Conservation (phyloP, 2,113 vertebrate species). For the Leiothrix lutea region DNA sequence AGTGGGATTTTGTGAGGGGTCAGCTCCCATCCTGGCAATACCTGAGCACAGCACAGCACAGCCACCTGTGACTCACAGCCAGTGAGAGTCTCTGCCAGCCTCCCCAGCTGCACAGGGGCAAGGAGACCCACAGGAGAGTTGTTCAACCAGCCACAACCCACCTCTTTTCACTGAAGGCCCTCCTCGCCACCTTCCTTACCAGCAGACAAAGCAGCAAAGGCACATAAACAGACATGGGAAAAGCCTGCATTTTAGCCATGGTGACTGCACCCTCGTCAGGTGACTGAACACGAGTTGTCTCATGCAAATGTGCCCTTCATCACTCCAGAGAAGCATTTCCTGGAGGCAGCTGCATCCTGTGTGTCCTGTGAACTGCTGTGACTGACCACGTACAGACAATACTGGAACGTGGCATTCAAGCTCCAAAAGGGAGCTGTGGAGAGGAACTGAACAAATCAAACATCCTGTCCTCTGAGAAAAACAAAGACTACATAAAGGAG, state of each 20-base stretch:
- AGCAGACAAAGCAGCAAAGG: background rate
- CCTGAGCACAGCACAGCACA: background rate
- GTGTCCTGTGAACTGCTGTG: background rate
- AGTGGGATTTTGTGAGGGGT: background rate
- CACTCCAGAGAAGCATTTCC: background rate
- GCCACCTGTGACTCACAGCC: background rate
- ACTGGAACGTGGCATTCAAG: background rate
- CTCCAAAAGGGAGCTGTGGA: background rate
- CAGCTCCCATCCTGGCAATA: background rate
- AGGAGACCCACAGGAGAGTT: no score
- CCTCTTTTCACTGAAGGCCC: background rate
- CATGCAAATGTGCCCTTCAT: background rate
- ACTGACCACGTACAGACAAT: background rate
- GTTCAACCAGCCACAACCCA: background rate
- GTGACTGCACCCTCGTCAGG: background rate
- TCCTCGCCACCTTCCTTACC: background rate
- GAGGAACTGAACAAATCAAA: background rate
- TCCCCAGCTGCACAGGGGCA: fast-evolving
- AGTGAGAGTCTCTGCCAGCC: background rate
- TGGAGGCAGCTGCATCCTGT: background rate
- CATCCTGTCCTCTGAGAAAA: background rate
- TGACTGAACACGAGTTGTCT: background rate
- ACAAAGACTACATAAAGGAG: background rate
- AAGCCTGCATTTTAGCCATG: background rate
- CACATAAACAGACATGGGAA: background rate